Evolutionary conservation across 2,113 vertebrate genomes (phyloP).

Genomic region (Leucopsar rothschildi): DNA sequence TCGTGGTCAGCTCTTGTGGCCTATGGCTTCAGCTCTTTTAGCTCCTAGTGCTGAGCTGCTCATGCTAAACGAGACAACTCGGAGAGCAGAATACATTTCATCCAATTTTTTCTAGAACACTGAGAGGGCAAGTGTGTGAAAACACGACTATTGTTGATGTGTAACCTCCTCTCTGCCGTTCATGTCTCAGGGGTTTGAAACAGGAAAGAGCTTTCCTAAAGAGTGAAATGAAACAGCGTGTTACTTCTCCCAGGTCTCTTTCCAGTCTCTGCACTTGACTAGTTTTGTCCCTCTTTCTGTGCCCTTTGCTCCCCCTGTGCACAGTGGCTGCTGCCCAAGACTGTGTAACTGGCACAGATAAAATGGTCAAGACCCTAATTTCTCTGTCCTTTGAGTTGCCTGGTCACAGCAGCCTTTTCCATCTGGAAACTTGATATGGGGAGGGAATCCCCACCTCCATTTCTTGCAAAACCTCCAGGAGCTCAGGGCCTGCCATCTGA

Average conservation of each 20-base stretch:
- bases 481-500: background rate
- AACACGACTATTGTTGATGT: rapidly evolving
- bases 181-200: background rate
- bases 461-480: background rate
- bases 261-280: background rate
- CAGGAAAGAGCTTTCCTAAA: background rate
- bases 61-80: rapidly evolving
- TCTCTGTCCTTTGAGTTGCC: background rate
- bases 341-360: background rate
- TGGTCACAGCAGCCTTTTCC: background rate
- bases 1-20: background rate
- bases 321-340: background rate
- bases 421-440: background rate
- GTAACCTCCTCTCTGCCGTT: background rate
- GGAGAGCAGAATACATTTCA: background rate
- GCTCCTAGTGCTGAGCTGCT: background rate
- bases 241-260: background rate
- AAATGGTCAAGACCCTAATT: background rate
- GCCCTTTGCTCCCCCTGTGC: background rate
- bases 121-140: background rate
- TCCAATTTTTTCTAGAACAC: background rate
- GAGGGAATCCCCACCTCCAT: background rate
- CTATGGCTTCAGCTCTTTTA: background rate
- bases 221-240: background rate
- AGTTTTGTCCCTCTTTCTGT: background rate